These are phyloP conservation scores for Rousettus leschenaultii DNA, from an alignment of 2,113 vertebrate species.

Conservation along the genomic window DNA sequence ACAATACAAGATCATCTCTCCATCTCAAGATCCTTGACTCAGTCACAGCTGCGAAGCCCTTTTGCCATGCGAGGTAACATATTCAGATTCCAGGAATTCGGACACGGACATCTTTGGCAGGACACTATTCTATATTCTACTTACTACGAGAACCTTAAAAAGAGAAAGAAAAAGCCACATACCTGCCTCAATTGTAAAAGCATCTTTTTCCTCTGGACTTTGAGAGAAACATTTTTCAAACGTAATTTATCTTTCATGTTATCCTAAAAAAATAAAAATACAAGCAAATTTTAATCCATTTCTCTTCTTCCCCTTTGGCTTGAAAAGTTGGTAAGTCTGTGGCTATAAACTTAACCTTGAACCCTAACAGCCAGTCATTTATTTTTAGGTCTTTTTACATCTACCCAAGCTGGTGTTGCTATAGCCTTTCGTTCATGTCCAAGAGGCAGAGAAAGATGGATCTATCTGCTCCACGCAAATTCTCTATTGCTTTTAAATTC, in stretches of 20 bases:
- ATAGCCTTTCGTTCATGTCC: neutral
- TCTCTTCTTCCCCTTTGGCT: neutral
- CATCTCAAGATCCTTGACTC: neutral
- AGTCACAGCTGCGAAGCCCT: neutral
- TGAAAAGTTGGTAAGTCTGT: neutral
- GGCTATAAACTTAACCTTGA: neutral
- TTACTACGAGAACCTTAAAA: neutral
- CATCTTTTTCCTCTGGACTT: conserved; percentile 82
- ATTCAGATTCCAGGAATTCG: neutral
- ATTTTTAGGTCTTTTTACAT: neutral
- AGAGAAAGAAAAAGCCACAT: neutral
- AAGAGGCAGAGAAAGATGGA: neutral
- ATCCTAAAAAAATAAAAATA: conserved; percentile 75
- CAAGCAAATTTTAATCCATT: neutral
- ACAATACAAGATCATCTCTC: neutral
- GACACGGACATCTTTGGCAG: neutral
- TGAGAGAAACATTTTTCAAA: conserved; percentile 82
- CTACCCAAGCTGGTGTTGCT: neutral
- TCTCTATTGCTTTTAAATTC: neutral
- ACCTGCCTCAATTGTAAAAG: conserved; percentile 82
- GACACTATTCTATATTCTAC: neutral
- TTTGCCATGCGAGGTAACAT: neutral
- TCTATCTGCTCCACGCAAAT: neutral
- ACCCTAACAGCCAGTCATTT: neutral
- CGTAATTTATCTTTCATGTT: conserved; percentile 82